A percentile compares a stretch with the other conserved stretches of the same genome.
Evolutionary conservation across 2,797 vertebrate genomes (phyloP).

Genomic region (Margarornis squamiger): DNA sequence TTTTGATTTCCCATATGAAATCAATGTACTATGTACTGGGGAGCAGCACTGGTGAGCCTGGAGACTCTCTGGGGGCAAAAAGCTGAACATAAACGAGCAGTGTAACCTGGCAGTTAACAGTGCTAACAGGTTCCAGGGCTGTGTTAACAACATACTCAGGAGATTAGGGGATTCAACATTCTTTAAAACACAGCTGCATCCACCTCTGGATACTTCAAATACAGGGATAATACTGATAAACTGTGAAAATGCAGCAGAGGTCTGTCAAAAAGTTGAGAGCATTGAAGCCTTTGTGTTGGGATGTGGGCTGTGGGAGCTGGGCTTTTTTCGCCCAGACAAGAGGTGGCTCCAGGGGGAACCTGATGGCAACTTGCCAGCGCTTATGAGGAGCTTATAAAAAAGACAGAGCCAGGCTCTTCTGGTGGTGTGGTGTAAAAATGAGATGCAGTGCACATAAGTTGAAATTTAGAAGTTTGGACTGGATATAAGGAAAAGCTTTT

Average conservation of each 20-base stretch:
- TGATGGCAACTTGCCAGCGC: background rate
- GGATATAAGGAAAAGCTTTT: background rate
- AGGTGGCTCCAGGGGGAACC: background rate
- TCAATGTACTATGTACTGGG: background rate
- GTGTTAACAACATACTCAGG: background rate
- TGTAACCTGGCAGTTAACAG: background rate
- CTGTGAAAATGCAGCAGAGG: background rate
- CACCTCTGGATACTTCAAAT: background rate
- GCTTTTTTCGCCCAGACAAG: background rate
- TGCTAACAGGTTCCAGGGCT: background rate
- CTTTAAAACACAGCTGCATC: background rate
- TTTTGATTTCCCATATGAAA: background rate
- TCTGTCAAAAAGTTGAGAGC: background rate
- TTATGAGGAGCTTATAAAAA: background rate
- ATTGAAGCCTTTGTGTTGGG: background rate
- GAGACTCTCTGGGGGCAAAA: background rate
- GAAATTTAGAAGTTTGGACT: background rate
- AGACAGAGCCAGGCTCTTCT: background rate
- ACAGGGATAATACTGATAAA: background rate
- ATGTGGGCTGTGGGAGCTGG: background rate
- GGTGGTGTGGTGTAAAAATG: background rate
- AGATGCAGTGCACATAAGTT: background rate
- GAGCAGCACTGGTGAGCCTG: background rate
- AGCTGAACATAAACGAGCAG: background rate
- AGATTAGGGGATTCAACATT: background rate